Conservation (phyloP, 2,113 vertebrate species). For the Calidris pugnax region DNA sequence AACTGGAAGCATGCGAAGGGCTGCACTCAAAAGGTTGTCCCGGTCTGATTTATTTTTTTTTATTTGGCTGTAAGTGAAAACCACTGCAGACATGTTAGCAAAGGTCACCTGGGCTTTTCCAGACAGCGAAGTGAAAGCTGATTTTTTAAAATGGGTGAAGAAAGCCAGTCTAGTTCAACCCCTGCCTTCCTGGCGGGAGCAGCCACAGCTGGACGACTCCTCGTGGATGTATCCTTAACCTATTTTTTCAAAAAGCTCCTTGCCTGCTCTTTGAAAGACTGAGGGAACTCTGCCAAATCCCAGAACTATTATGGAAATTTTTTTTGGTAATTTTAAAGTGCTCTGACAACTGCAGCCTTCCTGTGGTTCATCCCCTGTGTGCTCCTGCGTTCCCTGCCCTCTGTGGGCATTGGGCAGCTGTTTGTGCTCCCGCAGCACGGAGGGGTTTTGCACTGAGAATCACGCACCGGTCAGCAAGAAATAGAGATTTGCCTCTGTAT, state of each 20-base stretch:
- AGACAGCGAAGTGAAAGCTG: neutral
- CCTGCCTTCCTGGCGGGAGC: neutral
- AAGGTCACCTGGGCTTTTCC: neutral
- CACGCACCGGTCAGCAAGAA: rapidly evolving
- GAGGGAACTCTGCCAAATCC: neutral
- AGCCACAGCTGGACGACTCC: neutral
- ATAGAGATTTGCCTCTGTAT: neutral
- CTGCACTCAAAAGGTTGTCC: neutral
- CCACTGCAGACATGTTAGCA: rapidly evolving
- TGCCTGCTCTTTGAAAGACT: neutral
- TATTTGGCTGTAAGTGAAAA: neutral
- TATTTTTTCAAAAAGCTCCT: neutral
- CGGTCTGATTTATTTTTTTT: neutral
- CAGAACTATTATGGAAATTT: rapidly evolving
- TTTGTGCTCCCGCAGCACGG: neutral
- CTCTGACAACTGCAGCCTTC: neutral
- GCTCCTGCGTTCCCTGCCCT: neutral
- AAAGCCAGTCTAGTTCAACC: neutral
- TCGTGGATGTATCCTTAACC: neutral
- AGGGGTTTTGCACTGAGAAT: neutral
- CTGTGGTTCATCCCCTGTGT: rapidly evolving
- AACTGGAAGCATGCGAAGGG: neutral
- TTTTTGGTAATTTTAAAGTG: neutral
- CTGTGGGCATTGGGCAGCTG: rapidly evolving
- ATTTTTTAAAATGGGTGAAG: neutral